Evolutionary conservation across 2,888 invertebrate species (phyloP).

Genomic region (Plebejus melissa): DNA sequence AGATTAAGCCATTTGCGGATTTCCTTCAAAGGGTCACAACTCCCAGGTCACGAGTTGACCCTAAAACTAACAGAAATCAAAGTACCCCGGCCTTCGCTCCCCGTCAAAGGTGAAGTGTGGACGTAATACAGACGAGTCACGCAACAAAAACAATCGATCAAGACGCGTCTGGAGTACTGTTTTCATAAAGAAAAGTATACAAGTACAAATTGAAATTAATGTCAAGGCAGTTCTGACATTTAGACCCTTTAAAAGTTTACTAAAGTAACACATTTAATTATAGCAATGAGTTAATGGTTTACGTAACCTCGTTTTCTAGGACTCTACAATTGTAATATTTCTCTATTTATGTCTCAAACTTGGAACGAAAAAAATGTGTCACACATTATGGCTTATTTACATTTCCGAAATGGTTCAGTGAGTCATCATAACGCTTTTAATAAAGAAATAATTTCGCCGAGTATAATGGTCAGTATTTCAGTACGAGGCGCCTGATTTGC

Average conservation of each 20-base stretch:
- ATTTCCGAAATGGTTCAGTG: slow-evolving; percentile 1
- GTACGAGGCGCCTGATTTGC: slow-evolving; percentile 40
- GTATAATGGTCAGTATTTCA: slow-evolving; percentile 26
- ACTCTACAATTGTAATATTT: neutral
- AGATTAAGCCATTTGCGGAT: neutral
- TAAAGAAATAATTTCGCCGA: slow-evolving; percentile 25
- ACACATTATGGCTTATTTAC: neutral
- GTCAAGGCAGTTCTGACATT: neutral
- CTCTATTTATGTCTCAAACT: neutral
- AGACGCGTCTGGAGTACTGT: neutral
- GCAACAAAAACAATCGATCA: slow-evolving; percentile 18
- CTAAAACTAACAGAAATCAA: slow-evolving; percentile 24
- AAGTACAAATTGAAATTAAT: slow-evolving; percentile 1
- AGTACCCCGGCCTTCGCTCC: slow-evolving; percentile 1
- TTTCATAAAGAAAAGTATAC: neutral
- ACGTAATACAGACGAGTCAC: slow-evolving; percentile 21
- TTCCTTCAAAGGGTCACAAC: slow-evolving; percentile 3
- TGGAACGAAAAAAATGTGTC: neutral
- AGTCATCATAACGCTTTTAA: slow-evolving; percentile 19
- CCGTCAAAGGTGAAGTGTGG: slow-evolving; percentile 19
- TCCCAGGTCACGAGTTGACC: slow-evolving; percentile 17
- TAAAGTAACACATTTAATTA: neutral
- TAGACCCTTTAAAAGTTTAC: neutral
- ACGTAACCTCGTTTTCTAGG: neutral
- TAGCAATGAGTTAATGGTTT: slow-evolving; percentile 12